Conservation (phyloP, 2,113 vertebrate species). For the Campylomormyrus tamandua region DNA sequence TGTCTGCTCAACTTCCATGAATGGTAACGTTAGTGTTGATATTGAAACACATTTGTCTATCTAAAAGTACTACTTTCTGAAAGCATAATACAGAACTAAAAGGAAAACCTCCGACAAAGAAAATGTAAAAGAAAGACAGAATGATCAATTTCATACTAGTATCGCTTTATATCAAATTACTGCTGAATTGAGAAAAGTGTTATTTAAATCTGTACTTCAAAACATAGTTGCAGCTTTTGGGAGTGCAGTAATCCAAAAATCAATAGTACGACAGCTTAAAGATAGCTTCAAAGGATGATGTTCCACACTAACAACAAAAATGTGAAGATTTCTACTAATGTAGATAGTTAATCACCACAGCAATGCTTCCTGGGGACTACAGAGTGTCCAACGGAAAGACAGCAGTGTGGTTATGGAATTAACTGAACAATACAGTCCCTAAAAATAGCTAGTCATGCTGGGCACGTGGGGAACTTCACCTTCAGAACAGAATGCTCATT, state of each 20-base stretch:
- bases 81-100: background rate
- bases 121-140: background rate
- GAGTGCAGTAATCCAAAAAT: background rate
- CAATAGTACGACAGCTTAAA: background rate
- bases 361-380: background rate
- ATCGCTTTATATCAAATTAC: background rate
- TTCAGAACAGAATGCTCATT: background rate
- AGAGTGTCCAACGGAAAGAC: background rate
- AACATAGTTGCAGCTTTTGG: background rate
- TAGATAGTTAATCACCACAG: background rate
- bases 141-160: background rate
- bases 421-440: conserved; percentile 18
- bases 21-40: background rate
- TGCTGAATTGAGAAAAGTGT: background rate
- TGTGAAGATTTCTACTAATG: background rate
- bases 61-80: background rate
- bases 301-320: background rate
- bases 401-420: conserved; percentile 21
- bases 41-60: no score
- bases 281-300: background rate
- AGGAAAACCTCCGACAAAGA: background rate
- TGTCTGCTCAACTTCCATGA: background rate
- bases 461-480: conserved; percentile 1
- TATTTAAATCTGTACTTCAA: background rate
- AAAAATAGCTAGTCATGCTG: conserved; percentile 17